A percentile compares a stretch with the other conserved stretches of the same genome.
Evolutionary conservation across 2,113 vertebrate genomes (phyloP).

Genomic region (Mastomys coucha): DNA sequence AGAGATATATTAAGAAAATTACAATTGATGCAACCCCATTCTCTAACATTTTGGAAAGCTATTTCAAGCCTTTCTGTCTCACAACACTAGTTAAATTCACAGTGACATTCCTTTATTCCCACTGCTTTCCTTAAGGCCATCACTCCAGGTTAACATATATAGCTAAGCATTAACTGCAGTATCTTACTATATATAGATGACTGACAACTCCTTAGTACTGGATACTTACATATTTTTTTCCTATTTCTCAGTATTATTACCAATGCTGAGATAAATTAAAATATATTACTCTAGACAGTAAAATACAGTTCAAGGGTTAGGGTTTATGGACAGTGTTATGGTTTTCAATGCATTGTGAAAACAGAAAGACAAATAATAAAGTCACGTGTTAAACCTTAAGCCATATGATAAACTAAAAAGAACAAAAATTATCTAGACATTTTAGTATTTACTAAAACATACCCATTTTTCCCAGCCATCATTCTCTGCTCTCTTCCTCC

Average conservation of each 20-base stretch:
- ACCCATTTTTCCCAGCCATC: constrained; percentile 96
- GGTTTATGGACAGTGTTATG: neutral
- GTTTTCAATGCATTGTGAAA: constrained; percentile 29
- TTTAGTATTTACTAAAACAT: constrained; percentile 82
- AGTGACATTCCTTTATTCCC: neutral
- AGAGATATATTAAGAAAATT: neutral
- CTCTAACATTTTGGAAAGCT: constrained; percentile 29
- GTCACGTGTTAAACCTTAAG: constrained; percentile 31
- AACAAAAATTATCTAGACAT: constrained; percentile 54
- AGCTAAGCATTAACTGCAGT: neutral
- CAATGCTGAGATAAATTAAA: constrained; percentile 34
- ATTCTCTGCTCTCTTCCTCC: constrained; percentile 94
- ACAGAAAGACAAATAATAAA: neutral
- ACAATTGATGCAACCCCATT: constrained; percentile 33
- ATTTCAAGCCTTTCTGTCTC: constrained; percentile 50
- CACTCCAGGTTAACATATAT: neutral
- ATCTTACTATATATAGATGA: neutral
- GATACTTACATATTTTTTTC: neutral
- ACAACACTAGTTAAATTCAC: neutral
- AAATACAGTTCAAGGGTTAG: constrained; percentile 22
- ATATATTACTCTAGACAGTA: neutral
- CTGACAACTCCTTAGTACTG: neutral
- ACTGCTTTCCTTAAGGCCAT: neutral
- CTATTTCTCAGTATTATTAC: constrained; percentile 38
- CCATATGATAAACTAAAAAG: constrained; percentile 48